A percentile compares a stretch with the other conserved stretches of the same genome.
phyloP scores from a whole-genome alignment of 2,113 vertebrate genomes.

The Synodontis membranacea region DNA sequence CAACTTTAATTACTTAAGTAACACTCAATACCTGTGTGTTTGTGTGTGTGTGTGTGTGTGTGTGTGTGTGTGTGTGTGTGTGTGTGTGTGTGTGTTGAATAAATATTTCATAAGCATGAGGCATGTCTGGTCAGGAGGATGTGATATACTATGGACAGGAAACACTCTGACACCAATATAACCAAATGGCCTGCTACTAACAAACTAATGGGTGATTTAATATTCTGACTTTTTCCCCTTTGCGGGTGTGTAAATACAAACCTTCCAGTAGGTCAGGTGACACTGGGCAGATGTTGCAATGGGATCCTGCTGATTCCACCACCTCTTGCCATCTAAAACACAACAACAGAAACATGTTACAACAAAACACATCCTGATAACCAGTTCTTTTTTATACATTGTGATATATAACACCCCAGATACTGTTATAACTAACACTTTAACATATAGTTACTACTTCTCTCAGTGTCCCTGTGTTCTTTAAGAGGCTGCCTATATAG shows the following conservation, averaged over 20 bases:
- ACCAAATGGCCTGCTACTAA: background rate
- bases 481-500: background rate
- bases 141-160: constrained; percentile 35
- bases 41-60: constrained; percentile 16
- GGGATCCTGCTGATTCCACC: constrained; percentile 55
- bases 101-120: constrained; percentile 68
- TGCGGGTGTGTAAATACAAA: constrained; percentile 32
- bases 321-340: constrained; percentile 65
- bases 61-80: constrained; percentile 23
- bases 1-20: constrained; percentile 66
- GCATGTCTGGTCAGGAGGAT: constrained; percentile 51
- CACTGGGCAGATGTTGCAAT: constrained; percentile 49
- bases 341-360: constrained; percentile 6
- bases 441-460: background rate
- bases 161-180: background rate
- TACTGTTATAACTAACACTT: background rate
- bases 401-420: background rate
- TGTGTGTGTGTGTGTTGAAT: constrained; percentile 25
- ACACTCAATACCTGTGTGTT: constrained; percentile 56
- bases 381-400: background rate
- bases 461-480: background rate
- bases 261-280: constrained; percentile 70
- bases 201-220: background rate
- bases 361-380: background rate
- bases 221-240: background rate